These are phyloP conservation scores for Styela plicata DNA, from an alignment of 23 tunicate genomes.

Conservation along the genomic window DNA sequence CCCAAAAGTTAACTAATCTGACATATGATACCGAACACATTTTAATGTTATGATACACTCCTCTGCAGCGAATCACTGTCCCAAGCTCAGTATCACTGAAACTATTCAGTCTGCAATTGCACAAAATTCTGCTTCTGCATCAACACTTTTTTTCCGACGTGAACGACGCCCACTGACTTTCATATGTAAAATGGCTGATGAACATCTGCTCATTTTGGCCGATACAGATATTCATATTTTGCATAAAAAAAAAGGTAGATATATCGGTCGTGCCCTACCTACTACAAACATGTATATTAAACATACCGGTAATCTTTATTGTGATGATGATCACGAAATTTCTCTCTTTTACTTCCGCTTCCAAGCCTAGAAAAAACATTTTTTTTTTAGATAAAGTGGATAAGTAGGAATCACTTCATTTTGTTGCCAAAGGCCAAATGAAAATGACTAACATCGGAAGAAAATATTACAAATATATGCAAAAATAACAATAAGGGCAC, in stretches of 20 bases:
- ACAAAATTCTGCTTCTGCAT: too few relatives aligned
- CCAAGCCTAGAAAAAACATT: neutral
- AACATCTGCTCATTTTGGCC: neutral
- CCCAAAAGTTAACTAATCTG: too few relatives aligned
- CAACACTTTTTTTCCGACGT: too few relatives aligned
- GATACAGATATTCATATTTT: neutral
- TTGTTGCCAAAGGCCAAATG: neutral
- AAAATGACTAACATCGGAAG: neutral
- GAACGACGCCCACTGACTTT: too few relatives aligned
- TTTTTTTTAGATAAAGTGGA: neutral
- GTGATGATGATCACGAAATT: neutral
- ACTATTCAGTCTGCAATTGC: too few relatives aligned
- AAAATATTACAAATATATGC: too few relatives aligned
- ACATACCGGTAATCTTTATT: neutral
- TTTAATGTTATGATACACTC: too few relatives aligned
- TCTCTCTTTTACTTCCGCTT: neutral
- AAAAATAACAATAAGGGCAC: too few relatives aligned
- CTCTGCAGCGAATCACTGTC: too few relatives aligned
- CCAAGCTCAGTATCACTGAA: too few relatives aligned
- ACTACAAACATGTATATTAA: too few relatives aligned
- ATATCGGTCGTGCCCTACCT: neutral
- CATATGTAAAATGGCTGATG: neutral
- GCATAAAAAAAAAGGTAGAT: neutral
- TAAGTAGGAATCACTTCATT: neutral
- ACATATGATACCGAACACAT: too few relatives aligned